These are phyloP conservation scores for Rhadinocentrus ornatus DNA, from an alignment of 2,797 vertebrate genomes.

Conservation along the genomic window DNA sequence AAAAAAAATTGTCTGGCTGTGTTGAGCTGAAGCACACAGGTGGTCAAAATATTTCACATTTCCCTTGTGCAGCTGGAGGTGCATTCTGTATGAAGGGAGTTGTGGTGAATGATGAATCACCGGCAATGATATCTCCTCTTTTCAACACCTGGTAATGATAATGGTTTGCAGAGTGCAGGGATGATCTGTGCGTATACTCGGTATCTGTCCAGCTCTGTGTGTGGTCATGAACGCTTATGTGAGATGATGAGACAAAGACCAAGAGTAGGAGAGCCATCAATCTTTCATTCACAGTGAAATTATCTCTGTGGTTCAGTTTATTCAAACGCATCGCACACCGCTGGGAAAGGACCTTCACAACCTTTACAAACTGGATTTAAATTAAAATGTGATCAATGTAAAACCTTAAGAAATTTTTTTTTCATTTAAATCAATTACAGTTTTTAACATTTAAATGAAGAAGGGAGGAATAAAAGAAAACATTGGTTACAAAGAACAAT, in stretches of 20 bases:
- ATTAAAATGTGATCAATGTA: not conserved
- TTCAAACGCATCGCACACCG: not conserved
- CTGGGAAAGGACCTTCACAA: not conserved
- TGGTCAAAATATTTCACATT: slow-evolving; percentile 55
- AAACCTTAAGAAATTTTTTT: no score
- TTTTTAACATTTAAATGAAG: not conserved
- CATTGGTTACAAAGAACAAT: no score
- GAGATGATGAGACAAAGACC: slow-evolving; percentile 1
- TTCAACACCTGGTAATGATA: slow-evolving; percentile 68
- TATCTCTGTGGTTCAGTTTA: not conserved
- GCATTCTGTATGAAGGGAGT: slow-evolving; percentile 34
- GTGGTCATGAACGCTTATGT: slow-evolving; percentile 32
- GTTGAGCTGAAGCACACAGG: slow-evolving; percentile 41
- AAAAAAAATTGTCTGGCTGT: slow-evolving; percentile 15
- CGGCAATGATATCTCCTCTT: slow-evolving; percentile 45
- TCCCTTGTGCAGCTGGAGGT: slow-evolving; percentile 41
- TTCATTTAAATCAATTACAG: not conserved
- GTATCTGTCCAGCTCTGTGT: slow-evolving; percentile 37
- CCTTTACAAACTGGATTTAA: not conserved
- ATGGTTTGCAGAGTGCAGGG: slow-evolving; percentile 35
- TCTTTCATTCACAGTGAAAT: not conserved
- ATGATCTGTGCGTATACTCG: slow-evolving; percentile 22
- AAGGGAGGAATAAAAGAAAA: not conserved
- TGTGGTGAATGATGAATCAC: slow-evolving; percentile 57
- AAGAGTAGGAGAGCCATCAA: not conserved